Percentiles rank a stretch among this genome's conserved stretches.
Conservation (phyloP, 2,113 vertebrate species). For the Odobenus rosmarus region DNA sequence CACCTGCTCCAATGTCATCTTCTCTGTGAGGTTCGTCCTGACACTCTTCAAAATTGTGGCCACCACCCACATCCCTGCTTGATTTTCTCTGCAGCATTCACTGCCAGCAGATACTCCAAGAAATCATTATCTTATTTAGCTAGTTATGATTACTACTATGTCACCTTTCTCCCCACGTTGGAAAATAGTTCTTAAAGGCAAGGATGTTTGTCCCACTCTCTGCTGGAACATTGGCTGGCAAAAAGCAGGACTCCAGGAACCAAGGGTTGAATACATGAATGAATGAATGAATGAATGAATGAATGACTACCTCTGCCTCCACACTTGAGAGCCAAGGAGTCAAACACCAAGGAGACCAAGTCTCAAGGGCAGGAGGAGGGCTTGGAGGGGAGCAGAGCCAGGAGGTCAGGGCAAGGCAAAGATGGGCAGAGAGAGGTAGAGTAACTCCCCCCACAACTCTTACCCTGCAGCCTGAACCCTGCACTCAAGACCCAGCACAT, state of each 20-base stretch:
- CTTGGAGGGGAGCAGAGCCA: not conserved
- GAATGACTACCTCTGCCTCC: not conserved
- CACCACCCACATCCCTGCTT: not conserved
- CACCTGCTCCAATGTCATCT: not conserved
- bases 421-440: not conserved
- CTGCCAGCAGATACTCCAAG: not conserved
- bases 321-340: not conserved
- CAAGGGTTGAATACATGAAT: not conserved
- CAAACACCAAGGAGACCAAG: not conserved
- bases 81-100: not conserved
- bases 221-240: not conserved
- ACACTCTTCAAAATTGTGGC: not conserved
- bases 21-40: not conserved
- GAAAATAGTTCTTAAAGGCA: not conserved
- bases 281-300: not conserved
- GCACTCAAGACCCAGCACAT: not conserved
- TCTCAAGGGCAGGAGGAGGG: not conserved
- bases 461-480: not conserved
- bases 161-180: not conserved
- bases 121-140: not conserved
- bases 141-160: not conserved
- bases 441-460: not conserved
- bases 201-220: not conserved
- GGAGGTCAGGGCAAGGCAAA: not conserved
- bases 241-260: not conserved